phyloP scores from a whole-genome alignment of 2,113 vertebrate genomes.

The Conger conger region DNA sequence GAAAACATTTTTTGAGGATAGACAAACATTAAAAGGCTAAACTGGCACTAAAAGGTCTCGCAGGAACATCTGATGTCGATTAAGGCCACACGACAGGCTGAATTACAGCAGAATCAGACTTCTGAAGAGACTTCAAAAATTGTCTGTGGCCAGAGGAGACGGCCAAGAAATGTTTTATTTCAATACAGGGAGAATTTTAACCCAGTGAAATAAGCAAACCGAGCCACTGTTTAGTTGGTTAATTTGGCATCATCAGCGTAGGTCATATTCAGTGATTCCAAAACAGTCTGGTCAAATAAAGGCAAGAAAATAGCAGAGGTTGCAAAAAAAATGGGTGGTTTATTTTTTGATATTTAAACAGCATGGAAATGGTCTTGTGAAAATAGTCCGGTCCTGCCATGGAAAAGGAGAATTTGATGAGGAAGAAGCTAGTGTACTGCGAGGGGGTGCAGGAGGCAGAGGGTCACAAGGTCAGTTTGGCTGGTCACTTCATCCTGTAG shows the following conservation, averaged over 20 bases:
- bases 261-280: not conserved
- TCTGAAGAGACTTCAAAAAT: slow-evolving; percentile 42
- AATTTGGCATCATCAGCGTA: not conserved
- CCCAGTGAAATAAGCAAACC: slow-evolving; percentile 13
- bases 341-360: not conserved
- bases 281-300: slow-evolving; percentile 11
- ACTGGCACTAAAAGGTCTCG: slow-evolving; percentile 30
- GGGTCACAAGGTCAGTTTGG: not conserved
- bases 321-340: slow-evolving; percentile 9
- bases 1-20: slow-evolving; percentile 13
- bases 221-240: not conserved
- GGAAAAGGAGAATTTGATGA: not conserved
- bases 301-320: slow-evolving; percentile 31
- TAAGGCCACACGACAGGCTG: slow-evolving; percentile 31
- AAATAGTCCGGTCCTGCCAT: not conserved
- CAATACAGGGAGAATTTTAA: not conserved
- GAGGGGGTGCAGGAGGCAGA: not conserved
- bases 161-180: slow-evolving; percentile 12
- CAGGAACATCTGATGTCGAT: slow-evolving; percentile 44
- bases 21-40: slow-evolving; percentile 38
- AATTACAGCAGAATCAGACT: slow-evolving; percentile 35
- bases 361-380: not conserved
- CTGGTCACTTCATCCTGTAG: slow-evolving; percentile 69
- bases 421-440: not conserved
- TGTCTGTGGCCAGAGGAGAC: slow-evolving; percentile 38